A percentile compares a stretch with the other conserved stretches of the same genome.
Evolutionary conservation across 2,888 invertebrate species (phyloP).

Genomic region (Archips crataeganus): DNA sequence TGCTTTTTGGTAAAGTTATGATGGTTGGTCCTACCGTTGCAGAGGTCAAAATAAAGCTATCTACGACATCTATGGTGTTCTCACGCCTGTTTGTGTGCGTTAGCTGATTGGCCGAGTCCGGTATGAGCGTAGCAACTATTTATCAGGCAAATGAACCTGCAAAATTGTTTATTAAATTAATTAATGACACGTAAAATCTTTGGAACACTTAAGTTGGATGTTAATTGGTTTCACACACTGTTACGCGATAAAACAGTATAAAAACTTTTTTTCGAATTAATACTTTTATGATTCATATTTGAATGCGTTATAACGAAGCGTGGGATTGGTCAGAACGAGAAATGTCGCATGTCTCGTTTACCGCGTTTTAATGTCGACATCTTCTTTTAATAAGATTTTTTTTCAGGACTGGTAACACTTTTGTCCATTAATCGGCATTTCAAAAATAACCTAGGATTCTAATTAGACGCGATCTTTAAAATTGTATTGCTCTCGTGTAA

Average conservation of each 20-base stretch:
- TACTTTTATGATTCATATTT: slow-evolving; percentile 1
- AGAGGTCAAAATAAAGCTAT: slow-evolving; percentile 73
- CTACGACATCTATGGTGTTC: slow-evolving; percentile 73
- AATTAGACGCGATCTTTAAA: not conserved
- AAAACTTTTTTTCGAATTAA: not conserved
- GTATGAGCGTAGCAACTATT: slow-evolving; percentile 67
- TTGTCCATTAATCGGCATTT: not conserved
- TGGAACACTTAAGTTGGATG: not conserved
- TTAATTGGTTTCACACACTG: slow-evolving; percentile 20
- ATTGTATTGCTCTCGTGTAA: not conserved
- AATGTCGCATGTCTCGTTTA: not conserved
- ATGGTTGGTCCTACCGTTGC: slow-evolving; percentile 57
- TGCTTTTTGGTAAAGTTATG: slow-evolving; percentile 47
- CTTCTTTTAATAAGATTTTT: slow-evolving; percentile 2
- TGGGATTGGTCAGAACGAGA: not conserved
- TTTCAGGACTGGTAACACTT: not conserved
- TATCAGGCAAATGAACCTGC: slow-evolving; percentile 62
- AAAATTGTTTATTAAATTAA: slow-evolving; percentile 25
- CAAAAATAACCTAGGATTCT: not conserved
- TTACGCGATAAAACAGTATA: slow-evolving; percentile 1
- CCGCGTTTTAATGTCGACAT: not conserved
- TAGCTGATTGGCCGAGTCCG: slow-evolving; percentile 69
- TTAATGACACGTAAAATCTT: slow-evolving; percentile 20
- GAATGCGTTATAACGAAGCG: slow-evolving; percentile 1
- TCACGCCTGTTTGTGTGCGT: slow-evolving; percentile 74